Evolutionary conservation across 1,140 invertebrate genomes (phyloP).

Genomic region (Pogonus chalceus): DNA sequence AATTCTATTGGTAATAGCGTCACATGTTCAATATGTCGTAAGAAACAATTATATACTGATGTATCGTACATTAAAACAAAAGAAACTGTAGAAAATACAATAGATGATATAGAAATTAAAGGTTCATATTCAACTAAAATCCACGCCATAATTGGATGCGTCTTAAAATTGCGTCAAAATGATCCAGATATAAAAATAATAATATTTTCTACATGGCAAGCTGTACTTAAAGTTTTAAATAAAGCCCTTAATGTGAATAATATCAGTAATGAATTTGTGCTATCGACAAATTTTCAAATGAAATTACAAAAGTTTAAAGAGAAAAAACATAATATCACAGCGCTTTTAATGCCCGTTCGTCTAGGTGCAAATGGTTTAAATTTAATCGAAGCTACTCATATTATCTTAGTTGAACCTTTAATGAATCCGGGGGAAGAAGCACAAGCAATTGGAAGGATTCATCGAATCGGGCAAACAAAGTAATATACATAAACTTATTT

Average conservation of each 20-base stretch:
- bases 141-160: conserved; percentile 48
- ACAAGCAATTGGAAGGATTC: conserved; percentile 69
- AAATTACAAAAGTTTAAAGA: conserved; percentile 18
- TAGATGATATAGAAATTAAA: conserved; percentile 29
- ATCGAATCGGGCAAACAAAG: conserved; percentile 71
- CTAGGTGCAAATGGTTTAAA: conserved; percentile 69
- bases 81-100: conserved; percentile 22
- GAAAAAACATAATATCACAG: conserved; percentile 41
- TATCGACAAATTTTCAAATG: background rate
- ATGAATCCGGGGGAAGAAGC: conserved; percentile 62
- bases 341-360: conserved; percentile 55
- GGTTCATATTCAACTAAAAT: conserved; percentile 67
- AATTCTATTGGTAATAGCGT: conserved; percentile 19
- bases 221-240: conserved; percentile 50
- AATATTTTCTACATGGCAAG: conserved; percentile 63
- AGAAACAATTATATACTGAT: conserved; percentile 39
- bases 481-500: conserved; percentile 21
- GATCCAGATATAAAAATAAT: conserved; percentile 55
- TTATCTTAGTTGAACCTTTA: conserved; percentile 66
- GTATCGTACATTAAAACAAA: conserved; percentile 48
- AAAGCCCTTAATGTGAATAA: conserved; percentile 50
- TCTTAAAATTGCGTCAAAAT: conserved; percentile 45
- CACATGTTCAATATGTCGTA: conserved; percentile 58
- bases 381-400: conserved; percentile 68
- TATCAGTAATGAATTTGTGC: conserved; percentile 33